A percentile compares a stretch with the other conserved stretches of the same genome.
Evolutionary conservation across 2,888 invertebrate genomes (phyloP).

Genomic region (Platerodrilus igneus): DNA sequence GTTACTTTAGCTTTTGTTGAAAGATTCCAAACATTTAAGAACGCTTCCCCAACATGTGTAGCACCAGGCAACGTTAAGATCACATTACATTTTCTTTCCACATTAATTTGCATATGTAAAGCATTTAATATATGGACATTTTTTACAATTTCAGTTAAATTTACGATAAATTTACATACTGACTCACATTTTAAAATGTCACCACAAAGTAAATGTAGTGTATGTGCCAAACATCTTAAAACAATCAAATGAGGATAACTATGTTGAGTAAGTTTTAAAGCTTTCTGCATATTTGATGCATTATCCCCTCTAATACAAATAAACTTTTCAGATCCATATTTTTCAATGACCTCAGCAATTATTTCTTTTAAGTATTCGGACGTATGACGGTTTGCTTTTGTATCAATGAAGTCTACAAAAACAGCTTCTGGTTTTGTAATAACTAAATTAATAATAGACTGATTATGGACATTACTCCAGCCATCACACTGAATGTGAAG

Average conservation of each 20-base stretch:
- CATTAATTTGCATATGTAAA: too few species aligned
- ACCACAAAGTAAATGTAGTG: conserved; percentile 2
- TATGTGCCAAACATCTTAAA: conserved; percentile 5
- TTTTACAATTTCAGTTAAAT: too few species aligned
- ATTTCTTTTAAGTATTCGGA: conserved; percentile 5
- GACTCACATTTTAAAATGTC: conserved; percentile 6
- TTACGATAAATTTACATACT: neutral
- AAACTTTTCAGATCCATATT: conserved; percentile 18
- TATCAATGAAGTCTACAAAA: conserved; percentile 21
- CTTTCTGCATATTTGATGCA: conserved; percentile 1
- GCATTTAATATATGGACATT: too few species aligned
- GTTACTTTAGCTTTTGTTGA: neutral
- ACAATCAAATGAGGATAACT: conserved; percentile 2
- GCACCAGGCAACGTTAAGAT: too few species aligned
- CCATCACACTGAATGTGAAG: conserved; percentile 5
- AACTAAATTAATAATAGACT: too few species aligned
- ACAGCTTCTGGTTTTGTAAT: conserved; percentile 22
- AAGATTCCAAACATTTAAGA: too few species aligned
- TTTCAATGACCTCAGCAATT: conserved; percentile 17
- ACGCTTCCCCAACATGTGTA: too few species aligned
- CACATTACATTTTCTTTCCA: too few species aligned
- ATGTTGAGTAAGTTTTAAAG: neutral
- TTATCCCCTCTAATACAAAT: conserved; percentile 6
- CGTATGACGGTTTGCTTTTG: conserved; percentile 20
- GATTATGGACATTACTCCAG: conserved; percentile 18